Percentiles rank a stretch among this genome's conserved stretches.
Evolutionary conservation across 2,888 invertebrate genomes (phyloP).

Genomic region (Tenthredo scrophulariae): DNA sequence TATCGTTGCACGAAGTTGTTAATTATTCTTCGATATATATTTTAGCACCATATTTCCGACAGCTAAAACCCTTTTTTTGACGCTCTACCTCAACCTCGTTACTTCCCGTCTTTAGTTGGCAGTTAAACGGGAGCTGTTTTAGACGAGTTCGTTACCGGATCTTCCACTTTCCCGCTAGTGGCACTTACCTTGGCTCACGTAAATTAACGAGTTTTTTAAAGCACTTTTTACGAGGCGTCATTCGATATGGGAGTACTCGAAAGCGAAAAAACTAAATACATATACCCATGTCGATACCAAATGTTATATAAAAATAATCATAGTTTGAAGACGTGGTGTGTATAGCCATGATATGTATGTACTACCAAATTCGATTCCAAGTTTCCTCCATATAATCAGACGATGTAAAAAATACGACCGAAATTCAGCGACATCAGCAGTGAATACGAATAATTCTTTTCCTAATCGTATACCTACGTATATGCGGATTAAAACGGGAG

Average conservation of each 20-base stretch:
- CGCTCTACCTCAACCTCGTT: background rate
- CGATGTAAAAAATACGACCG: no score
- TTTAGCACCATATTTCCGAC: background rate
- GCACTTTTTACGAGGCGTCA: slow-evolving; percentile 49
- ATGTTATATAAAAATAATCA: background rate
- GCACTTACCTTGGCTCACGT: slow-evolving; percentile 48
- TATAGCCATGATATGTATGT: background rate
- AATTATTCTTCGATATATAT: background rate
- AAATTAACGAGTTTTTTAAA: slow-evolving; percentile 50
- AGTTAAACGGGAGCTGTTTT: slow-evolving; percentile 48
- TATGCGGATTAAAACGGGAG: background rate
- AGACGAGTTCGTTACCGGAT: slow-evolving; percentile 50
- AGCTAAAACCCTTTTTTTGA: slow-evolving; percentile 6
- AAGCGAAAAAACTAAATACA: background rate
- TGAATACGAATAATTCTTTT: background rate
- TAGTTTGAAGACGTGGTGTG: background rate
- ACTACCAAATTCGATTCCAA: background rate
- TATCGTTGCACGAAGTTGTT: background rate
- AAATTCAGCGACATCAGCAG: background rate
- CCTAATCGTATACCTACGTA: background rate
- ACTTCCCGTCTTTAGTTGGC: slow-evolving; percentile 39
- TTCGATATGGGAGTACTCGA: slow-evolving; percentile 25
- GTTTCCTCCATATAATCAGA: background rate
- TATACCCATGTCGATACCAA: background rate
- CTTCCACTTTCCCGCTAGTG: slow-evolving; percentile 43